These are phyloP conservation scores for Delphinus delphis DNA, from an alignment of 2,113 vertebrate species.

Conservation along the genomic window DNA sequence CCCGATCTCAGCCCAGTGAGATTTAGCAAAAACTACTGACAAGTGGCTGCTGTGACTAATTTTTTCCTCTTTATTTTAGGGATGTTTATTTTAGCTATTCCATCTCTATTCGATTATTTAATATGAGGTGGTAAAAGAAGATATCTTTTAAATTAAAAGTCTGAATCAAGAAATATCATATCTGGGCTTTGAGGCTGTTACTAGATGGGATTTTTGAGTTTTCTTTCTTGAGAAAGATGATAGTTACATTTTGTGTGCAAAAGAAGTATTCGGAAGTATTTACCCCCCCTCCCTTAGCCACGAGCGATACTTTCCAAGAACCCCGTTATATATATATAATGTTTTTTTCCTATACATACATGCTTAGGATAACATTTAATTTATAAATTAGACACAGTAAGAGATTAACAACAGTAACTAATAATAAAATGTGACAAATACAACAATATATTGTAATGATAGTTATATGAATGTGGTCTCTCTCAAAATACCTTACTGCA, in stretches of 20 bases:
- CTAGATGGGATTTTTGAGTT: not conserved
- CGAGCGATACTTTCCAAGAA: not conserved
- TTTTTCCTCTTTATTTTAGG: not conserved
- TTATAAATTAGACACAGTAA: no score
- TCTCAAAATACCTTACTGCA: not conserved
- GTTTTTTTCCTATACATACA: not conserved
- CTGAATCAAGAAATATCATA: not conserved
- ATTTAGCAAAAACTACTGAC: not conserved
- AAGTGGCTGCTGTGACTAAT: not conserved
- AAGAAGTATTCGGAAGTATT: not conserved
- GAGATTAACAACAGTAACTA: no score
- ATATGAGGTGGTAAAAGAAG: not conserved
- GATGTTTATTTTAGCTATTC: not conserved
- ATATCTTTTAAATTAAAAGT: not conserved
- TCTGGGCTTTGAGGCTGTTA: not conserved
- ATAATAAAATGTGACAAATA: no score
- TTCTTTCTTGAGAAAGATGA: not conserved
- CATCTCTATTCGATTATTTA: not conserved
- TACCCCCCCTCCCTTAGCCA: not conserved
- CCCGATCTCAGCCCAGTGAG: no score
- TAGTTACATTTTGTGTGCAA: not conserved
- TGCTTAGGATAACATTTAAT: not conserved
- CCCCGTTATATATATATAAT: not conserved
- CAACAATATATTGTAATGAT: no score
- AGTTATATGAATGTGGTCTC: no score